Percentiles rank a stretch among this genome's conserved stretches.
These are phyloP conservation scores for Tachycineta bicolor DNA, from an alignment of 2,113 vertebrate species.

Conservation along the genomic window DNA sequence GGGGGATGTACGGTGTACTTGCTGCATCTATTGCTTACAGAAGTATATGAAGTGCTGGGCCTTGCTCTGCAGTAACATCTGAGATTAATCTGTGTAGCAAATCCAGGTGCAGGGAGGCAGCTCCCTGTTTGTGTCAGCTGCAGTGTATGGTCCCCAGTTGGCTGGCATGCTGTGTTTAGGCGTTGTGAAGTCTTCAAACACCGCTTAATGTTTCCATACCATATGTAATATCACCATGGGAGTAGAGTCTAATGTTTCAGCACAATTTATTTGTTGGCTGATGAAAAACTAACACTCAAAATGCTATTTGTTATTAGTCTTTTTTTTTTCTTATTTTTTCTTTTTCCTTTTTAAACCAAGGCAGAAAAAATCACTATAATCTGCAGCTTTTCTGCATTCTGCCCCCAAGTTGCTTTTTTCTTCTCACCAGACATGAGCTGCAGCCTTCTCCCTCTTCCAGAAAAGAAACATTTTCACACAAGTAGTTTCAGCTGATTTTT, in stretches of 20 bases:
- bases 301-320: background rate
- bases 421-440: background rate
- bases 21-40: background rate
- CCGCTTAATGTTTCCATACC: background rate
- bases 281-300: background rate
- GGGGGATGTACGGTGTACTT: background rate
- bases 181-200: background rate
- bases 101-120: slow-evolving; percentile 7
- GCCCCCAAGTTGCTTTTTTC: background rate
- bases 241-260: background rate
- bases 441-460: background rate
- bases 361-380: background rate
- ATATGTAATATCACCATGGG: slow-evolving; percentile 1
- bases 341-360: background rate
- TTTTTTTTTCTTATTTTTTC: background rate
- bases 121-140: background rate
- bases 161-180: background rate
- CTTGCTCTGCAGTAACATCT: background rate
- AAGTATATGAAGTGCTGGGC: background rate
- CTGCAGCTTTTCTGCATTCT: background rate
- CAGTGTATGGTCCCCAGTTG: background rate
- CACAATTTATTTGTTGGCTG: slow-evolving; percentile 13
- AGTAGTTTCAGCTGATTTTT: background rate
- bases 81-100: background rate
- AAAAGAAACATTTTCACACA: background rate